Base-by-base conservation (phyloP, 2,888 invertebrate species). In the Bhutanitis thaidina region DNA sequence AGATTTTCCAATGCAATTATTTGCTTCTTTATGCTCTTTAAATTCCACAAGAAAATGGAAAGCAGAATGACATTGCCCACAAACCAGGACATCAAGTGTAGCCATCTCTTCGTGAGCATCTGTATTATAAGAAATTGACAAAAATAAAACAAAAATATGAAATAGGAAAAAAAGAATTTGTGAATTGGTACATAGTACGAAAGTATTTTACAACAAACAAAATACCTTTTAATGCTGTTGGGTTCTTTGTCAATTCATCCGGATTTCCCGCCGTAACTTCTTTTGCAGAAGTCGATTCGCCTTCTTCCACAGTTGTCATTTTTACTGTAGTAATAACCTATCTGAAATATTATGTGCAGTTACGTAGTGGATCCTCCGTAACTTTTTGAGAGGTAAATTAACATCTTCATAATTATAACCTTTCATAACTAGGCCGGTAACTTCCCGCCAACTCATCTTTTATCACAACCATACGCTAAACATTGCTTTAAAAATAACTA, bases 21-120 rank as follows among this genome's bases (percentile, higher is more conserved):
- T 91, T 10, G 85, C 82, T 59, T 88, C 90, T 67, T 93, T 93
- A 67, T 96, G 96, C 38, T 93, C 92, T 74, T 93, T 92, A 67
- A 96, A 95, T 59, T 94, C 94, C 69, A 95, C 94, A 44, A 95
- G 78, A 74, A 94, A 95, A 74, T 96, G 94, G 71, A 93, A 95
- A 44, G 94, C 94, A 43, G 92, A 91, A 73, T 95, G 94, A 70
- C 96, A 96, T 54, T 93, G 92, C n/a, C 96, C 96, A 81, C 96
- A 96, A 0, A 96, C 95, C 16, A 95, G 80, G 5, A 96, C 93
- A 86, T 96, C 96, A 56, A 95, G 81, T 49, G 92, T 91, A 49
- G 93, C 92, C 88, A 95, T 92, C 70, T 95, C 93, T 61, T 94
- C 93, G 88, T 94, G 93, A 8, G 95, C 94, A 65, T 92, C 95